Evolutionary conservation across 2,113 vertebrate genomes (phyloP).

Genomic region (Oreochromis niloticus): DNA sequence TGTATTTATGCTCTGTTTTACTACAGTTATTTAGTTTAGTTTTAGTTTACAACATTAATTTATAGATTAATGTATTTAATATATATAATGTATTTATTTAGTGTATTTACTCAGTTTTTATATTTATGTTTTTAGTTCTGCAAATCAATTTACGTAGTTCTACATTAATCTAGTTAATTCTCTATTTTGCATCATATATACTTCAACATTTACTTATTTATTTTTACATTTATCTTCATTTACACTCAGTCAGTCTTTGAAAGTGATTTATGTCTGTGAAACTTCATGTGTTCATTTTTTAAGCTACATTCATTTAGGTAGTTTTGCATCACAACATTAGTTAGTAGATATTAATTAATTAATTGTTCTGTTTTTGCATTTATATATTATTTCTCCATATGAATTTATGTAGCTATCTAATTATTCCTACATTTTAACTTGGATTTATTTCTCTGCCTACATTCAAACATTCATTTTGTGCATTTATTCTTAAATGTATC

Average conservation of each 20-base stretch:
- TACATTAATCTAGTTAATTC: background rate
- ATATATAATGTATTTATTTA: background rate
- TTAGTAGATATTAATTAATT: background rate
- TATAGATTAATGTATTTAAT: background rate
- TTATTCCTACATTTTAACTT: background rate
- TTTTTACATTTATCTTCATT: background rate
- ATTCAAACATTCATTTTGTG: background rate
- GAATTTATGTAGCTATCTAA: background rate
- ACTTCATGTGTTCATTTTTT: background rate
- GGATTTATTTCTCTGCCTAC: background rate
- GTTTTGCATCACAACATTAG: background rate
- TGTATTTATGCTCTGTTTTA: background rate
- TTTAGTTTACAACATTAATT: background rate
- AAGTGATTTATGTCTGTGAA: background rate
- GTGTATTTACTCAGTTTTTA: background rate
- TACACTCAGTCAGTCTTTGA: background rate
- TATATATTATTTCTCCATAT: background rate
- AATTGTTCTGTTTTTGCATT: background rate
- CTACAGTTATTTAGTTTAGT: background rate
- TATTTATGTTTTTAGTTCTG: background rate
- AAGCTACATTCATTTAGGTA: background rate
- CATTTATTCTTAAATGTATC: background rate
- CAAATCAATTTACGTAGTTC: background rate
- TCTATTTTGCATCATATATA: background rate
- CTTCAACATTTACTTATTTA: background rate